Conservation (phyloP, 1,140 invertebrate species). For the Mactra quadrangularis region DNA sequence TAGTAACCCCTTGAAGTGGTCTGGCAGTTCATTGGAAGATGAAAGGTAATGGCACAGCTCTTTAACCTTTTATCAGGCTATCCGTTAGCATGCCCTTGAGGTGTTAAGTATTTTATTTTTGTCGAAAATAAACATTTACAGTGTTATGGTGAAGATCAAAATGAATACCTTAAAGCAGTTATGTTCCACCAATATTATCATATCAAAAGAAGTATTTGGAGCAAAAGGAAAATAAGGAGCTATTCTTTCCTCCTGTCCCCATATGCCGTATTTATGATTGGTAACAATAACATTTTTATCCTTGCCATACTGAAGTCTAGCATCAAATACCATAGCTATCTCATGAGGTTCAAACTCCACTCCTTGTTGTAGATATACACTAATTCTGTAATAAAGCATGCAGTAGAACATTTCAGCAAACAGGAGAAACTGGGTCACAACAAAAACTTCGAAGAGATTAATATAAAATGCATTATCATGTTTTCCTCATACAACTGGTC, state of each 20-base stretch:
- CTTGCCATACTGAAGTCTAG: conserved; percentile 57
- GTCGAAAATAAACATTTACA: neutral
- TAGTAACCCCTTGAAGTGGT: too few species aligned
- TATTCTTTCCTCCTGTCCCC: conserved; percentile 90
- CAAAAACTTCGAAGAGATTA: too few species aligned
- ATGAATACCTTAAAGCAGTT: conserved; percentile 84
- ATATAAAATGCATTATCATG: too few species aligned
- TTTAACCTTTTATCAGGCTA: too few species aligned
- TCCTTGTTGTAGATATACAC: conserved; percentile 61
- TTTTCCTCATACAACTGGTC: too few species aligned
- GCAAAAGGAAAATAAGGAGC: conserved; percentile 87
- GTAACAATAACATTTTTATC: conserved; percentile 86
- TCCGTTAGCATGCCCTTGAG: too few species aligned
- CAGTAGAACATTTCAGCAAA: too few species aligned
- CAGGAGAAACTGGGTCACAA: too few species aligned
- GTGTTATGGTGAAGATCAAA: conserved; percentile 45
- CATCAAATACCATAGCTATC: conserved; percentile 64
- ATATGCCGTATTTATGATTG: conserved; percentile 89
- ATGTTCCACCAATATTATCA: conserved; percentile 84
- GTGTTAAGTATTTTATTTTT: neutral
- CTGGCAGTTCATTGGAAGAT: too few species aligned
- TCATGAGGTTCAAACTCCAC: conserved; percentile 40
- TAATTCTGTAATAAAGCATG: conserved; percentile 57
- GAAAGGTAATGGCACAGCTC: too few species aligned
- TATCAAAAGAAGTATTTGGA: conserved; percentile 88